These are phyloP conservation scores for Calephelis virginiensis DNA, from an alignment of 1,140 invertebrate genomes.

Conservation along the genomic window DNA sequence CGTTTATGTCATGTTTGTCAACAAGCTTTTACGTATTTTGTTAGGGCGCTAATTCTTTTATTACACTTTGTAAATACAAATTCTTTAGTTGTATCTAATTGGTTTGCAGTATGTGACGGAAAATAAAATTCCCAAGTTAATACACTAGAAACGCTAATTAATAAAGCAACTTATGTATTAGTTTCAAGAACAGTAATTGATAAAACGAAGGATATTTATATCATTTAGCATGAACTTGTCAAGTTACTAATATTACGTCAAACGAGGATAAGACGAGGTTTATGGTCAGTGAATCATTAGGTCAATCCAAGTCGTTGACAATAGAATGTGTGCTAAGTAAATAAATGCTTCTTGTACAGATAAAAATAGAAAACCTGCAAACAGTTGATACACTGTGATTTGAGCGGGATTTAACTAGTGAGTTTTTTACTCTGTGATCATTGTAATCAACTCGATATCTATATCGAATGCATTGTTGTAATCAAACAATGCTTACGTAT, in stretches of 20 bases:
- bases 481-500: slow-evolving; percentile 60
- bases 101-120: slow-evolving; percentile 6
- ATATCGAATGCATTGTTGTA: slow-evolving; percentile 50
- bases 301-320: slow-evolving; percentile 69
- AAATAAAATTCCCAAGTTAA: slow-evolving; percentile 7
- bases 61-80: slow-evolving; percentile 15
- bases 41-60: slow-evolving; percentile 17
- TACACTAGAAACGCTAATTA: slow-evolving; percentile 9
- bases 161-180: slow-evolving; percentile 13
- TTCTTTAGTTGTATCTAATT: slow-evolving; percentile 13
- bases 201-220: slow-evolving; percentile 24
- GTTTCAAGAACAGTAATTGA: slow-evolving; percentile 24
- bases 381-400: slow-evolving; percentile 36
- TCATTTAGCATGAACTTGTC: slow-evolving; percentile 6
- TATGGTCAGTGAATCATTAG: slow-evolving; percentile 73
- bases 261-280: slow-evolving; percentile 61
- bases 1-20: slow-evolving; percentile 31
- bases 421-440: slow-evolving; percentile 48
- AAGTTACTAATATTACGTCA: slow-evolving; percentile 51
- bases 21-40: slow-evolving; percentile 19
- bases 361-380: slow-evolving; percentile 38
- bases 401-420: slow-evolving; percentile 27
- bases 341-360: slow-evolving; percentile 41
- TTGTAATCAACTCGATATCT: slow-evolving; percentile 43
- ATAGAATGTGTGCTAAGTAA: slow-evolving; percentile 65